phyloP scores from a whole-genome alignment of 2,888 invertebrate species.

The Mythimna impura region DNA sequence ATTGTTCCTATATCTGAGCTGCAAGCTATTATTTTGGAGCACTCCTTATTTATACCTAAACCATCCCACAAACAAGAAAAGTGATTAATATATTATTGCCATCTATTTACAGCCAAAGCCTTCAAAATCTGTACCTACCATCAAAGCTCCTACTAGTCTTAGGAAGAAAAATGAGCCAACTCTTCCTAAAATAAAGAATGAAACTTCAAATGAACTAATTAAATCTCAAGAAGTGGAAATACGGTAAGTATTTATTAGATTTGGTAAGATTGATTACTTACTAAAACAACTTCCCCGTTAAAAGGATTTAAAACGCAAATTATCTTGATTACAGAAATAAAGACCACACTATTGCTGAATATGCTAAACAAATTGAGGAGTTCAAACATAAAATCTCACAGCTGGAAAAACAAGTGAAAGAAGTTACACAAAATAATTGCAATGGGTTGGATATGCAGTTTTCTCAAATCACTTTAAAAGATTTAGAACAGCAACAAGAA shows the following conservation, averaged over 20 bases:
- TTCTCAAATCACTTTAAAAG: constrained; percentile 58
- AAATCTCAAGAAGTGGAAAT: constrained; percentile 87
- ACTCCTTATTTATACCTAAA: background rate
- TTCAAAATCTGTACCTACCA: constrained; percentile 65
- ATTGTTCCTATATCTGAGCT: background rate
- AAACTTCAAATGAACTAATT: constrained; percentile 79
- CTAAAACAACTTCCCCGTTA: background rate
- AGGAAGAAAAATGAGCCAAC: constrained; percentile 71
- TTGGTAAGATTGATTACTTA: background rate
- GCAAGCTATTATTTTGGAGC: background rate
- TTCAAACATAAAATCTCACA: constrained; percentile 80
- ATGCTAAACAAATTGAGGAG: constrained; percentile 86
- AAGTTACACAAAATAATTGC: constrained; percentile 61
- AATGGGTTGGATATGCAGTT: constrained; percentile 71
- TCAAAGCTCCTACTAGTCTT: constrained; percentile 70
- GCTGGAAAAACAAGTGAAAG: constrained; percentile 73
- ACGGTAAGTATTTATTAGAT: constrained; percentile 71
- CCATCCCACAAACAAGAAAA: background rate
- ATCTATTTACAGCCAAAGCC: constrained; percentile 80
- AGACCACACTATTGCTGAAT: constrained; percentile 84
- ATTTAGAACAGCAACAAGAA: constrained; percentile 36
- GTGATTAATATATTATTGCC: background rate
- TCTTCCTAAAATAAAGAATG: constrained; percentile 59
- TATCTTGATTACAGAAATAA: constrained; percentile 80
- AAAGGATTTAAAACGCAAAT: background rate